phyloP scores from a whole-genome alignment of 2,888 invertebrate genomes.

The Synergus japonicus region DNA sequence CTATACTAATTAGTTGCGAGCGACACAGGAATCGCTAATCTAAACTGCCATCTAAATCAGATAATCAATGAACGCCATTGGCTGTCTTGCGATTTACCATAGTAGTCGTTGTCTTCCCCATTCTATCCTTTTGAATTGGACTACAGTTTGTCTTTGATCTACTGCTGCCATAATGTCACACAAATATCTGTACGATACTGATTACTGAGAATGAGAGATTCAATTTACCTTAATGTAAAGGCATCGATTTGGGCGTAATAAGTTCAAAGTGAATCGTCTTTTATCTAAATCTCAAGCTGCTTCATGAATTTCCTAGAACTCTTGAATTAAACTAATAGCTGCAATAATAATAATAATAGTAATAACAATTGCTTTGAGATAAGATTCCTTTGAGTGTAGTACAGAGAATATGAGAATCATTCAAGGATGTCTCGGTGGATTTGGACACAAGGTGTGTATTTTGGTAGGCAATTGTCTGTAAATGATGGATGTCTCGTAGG shows the following conservation, averaged over 20 bases:
- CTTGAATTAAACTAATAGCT: too few species aligned
- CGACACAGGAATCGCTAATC: slow-evolving; percentile 48
- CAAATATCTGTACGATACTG: not conserved
- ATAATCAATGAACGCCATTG: slow-evolving; percentile 51
- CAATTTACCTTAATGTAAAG: not conserved
- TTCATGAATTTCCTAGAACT: too few species aligned
- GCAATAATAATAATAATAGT: too few species aligned
- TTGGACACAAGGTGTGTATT: slow-evolving; percentile 47
- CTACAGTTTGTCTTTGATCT: slow-evolving; percentile 44
- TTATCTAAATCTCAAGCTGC: too few species aligned
- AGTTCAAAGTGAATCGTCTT: too few species aligned
- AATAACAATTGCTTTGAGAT: too few species aligned
- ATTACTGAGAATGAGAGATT: not conserved
- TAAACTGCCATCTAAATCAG: slow-evolving; percentile 51
- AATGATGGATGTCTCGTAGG: slow-evolving; percentile 70
- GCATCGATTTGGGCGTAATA: not conserved
- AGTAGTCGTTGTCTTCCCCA: slow-evolving; percentile 10
- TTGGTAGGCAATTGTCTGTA: slow-evolving; percentile 72
- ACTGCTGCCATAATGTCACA: slow-evolving; percentile 1
- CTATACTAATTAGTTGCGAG: slow-evolving; percentile 56
- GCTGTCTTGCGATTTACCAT: slow-evolving; percentile 45
- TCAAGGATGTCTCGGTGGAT: not conserved
- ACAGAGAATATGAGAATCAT: not conserved
- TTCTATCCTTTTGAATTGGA: not conserved
- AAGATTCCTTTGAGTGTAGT: not conserved